Percentiles rank a stretch among this genome's conserved stretches.
Conservation (phyloP, 2,113 vertebrate genomes). For the Paradoxurus hermaphroditus region DNA sequence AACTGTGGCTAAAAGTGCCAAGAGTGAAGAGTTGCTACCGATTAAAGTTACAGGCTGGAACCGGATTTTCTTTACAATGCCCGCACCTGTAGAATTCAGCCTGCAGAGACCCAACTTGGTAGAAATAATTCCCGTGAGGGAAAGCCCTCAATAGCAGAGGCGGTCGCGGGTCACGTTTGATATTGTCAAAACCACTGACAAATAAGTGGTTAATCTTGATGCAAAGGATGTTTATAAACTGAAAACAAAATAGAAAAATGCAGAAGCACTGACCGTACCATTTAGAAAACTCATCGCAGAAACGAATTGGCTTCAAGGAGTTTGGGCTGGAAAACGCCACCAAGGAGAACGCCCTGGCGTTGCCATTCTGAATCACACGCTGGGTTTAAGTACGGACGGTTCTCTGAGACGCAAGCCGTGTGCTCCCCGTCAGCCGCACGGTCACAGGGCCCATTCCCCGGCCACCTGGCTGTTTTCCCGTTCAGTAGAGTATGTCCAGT, state of each 20-base stretch:
- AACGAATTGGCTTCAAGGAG: neutral
- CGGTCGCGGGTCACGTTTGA: neutral
- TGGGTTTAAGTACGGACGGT: neutral
- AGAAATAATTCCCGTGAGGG: slow-evolving; percentile 1
- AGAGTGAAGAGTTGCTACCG: neutral
- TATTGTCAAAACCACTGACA: neutral
- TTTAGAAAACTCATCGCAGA: slow-evolving; percentile 37
- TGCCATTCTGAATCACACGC: neutral
- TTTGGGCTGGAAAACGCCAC: neutral
- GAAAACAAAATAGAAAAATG: slow-evolving; percentile 16
- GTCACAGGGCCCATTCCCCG: too few relatives aligned
- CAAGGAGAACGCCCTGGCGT: neutral
- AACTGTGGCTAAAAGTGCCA: neutral
- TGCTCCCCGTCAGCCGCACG: too few relatives aligned
- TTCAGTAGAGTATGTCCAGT: too few relatives aligned
- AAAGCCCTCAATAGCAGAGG: neutral
- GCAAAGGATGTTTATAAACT: neutral
- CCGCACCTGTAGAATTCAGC: neutral
- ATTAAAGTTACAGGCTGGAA: neutral
- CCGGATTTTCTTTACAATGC: neutral
- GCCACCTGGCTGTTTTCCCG: too few relatives aligned
- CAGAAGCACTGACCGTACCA: neutral
- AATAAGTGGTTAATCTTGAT: neutral
- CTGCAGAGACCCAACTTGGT: neutral
- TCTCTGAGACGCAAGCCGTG: too few relatives aligned